Base-by-base conservation (phyloP, 2,888 invertebrate genomes). In the Ennomos fuscantarius region DNA sequence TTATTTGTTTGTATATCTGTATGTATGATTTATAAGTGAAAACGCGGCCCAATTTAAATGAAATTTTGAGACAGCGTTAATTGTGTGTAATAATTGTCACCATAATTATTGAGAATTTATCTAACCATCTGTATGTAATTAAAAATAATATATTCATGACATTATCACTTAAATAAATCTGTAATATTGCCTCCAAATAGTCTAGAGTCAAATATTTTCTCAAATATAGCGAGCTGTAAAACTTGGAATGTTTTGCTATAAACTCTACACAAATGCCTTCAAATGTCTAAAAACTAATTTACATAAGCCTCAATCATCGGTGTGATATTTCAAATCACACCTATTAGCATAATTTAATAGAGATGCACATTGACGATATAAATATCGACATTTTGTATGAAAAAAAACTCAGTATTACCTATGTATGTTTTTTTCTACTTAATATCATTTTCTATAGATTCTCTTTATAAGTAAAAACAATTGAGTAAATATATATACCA, bases 321-420 rank as follows among this genome's bases (percentile, higher is more conserved):
- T 24, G 58, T 42, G 13, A 59, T 54, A 59, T 59, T 59, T 59
- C 53, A 59, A 59, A 59, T 59, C 49, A 59, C 45, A 54, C 34
- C 15, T 24, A 49, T 59, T 54, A 48, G 49, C 49, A 59, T 59
- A 59, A 59, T 54, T 45, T 50, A 40, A 13, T 53, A 52, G 52
- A 2, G 53, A 50, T 48, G 41, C 10, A 36, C 11, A 31, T 46
- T 15, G n/a, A 11, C 9, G n/a, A 46, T 24, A 46, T n/a, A 13
- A 5, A 31, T 12, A 9, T 44, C 39, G 41, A 45, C 46, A 41
- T 24, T 24, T 24, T 6, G 24, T 24, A 24, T n/a, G n/a, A 24
- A 24, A 24, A 1, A 5, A 6, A 2, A 6, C 3, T 6, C 5
- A 15, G 3, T 24, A 24, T 24, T 24, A 24, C 24, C 24, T 24